Evolutionary conservation across 2,888 invertebrate genomes (phyloP), one percentile per base, ranked within the genome.

Genomic region (Cryptophagus acutangulus): DNA sequence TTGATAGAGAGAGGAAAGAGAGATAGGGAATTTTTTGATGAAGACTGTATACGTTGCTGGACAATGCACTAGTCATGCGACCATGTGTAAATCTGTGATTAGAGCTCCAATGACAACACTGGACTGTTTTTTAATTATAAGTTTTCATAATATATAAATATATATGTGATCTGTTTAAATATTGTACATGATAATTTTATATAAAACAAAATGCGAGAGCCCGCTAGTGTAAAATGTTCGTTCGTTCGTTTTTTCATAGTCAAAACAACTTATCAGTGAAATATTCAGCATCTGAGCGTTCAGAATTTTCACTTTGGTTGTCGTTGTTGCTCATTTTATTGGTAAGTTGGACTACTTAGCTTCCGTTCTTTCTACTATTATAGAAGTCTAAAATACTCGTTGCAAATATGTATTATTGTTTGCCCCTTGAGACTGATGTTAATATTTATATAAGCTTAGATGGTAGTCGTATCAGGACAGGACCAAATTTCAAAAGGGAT

Each of bases 401-500:
- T 56, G 62, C 57, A 61, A 59, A 63, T 59, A 57, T 62, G 57
- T 61, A 62, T 64, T 65, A 64, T 67, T 59, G 57, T 70, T 69
- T 65, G 67, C 67, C 66, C 65, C 61, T 69, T 70, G 69, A 70
- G 71, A 71, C 71, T 71, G 71, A 70, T 66, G 58, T 66, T 63
- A 62, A 63, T 61, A 51, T 51, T 51, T 43, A 48, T 55, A 52
- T 55, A 57, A 49, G 52, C 48, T 48, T 59, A 58, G 57, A 41
- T 51, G 51, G 49, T 59, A 59, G 57, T 52, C 46, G 41, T 49
- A 47, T 54, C 52, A 53, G 55, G 58, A 56, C 59, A 58, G 59
- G 60, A 62, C 59, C 61, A 62, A 60, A 50, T 45, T 39, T 48
- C 37, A 40, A 38, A 42, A 35, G 17, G 20, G 31, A 29, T 33